These are phyloP conservation scores for Tinamus guttatus DNA, from an alignment of 2,113 vertebrate genomes.

Conservation along the genomic window DNA sequence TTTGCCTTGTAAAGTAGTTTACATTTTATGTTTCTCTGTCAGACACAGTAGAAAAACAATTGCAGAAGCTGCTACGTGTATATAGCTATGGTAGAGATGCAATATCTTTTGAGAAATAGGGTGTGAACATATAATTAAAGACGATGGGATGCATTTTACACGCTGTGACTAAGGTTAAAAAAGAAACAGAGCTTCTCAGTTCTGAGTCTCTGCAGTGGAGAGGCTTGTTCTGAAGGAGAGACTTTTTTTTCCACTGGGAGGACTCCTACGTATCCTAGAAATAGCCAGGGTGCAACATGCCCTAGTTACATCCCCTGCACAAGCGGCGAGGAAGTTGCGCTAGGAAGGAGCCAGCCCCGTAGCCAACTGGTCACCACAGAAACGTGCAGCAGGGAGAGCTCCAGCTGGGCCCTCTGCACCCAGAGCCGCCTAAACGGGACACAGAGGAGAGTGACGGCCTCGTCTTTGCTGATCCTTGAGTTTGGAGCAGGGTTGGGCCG, in stretches of 20 bases:
- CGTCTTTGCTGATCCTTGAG: neutral
- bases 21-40: slow-evolving; percentile 29
- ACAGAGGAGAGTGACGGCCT: neutral
- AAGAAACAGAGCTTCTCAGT: neutral
- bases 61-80: neutral
- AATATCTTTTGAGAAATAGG: slow-evolving; percentile 45
- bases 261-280: slow-evolving; percentile 48
- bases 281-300: neutral
- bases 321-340: accelerated
- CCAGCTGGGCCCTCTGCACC: slow-evolving; percentile 20
- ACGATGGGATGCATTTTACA: neutral
- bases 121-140: slow-evolving; percentile 60
- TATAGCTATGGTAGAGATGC: neutral
- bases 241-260: neutral
- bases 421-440: neutral
- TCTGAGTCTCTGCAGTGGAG: neutral
- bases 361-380: neutral
- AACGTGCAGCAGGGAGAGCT: neutral
- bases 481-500: neutral
- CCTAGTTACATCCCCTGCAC: slow-evolving; percentile 20
- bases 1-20: slow-evolving; percentile 27
- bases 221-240: slow-evolving; percentile 26
- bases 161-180: slow-evolving; percentile 18
- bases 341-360: neutral
- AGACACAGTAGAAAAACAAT: neutral